Evolutionary conservation across 2,888 invertebrate genomes (phyloP).

Genomic region (Zygothrica quintamaculata): DNA sequence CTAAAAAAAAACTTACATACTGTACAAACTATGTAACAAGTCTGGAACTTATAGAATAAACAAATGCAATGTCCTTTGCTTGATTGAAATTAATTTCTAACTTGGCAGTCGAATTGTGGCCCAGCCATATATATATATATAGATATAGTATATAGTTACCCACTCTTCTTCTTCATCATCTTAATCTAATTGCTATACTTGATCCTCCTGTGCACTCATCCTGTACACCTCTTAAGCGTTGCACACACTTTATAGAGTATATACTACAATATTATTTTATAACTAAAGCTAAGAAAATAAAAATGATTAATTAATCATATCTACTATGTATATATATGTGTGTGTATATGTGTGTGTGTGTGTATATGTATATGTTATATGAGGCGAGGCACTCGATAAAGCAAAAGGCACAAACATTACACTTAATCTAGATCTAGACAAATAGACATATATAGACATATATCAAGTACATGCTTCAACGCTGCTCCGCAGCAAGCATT

Average conservation of each 20-base stretch:
- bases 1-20: slow-evolving; percentile 65
- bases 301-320: slow-evolving; percentile 28
- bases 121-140: slow-evolving; percentile 72
- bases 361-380: slow-evolving; percentile 28
- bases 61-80: slow-evolving; percentile 65
- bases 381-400: slow-evolving; percentile 70
- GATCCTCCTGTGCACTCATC: slow-evolving; percentile 1
- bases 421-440: slow-evolving; percentile 64
- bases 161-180: too few relatives aligned
- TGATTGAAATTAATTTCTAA: slow-evolving; percentile 47
- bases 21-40: slow-evolving; percentile 75
- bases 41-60: slow-evolving; percentile 67
- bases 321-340: slow-evolving; percentile 21
- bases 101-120: slow-evolving; percentile 78
- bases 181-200: slow-evolving; percentile 30
- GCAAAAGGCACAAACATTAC: slow-evolving; percentile 74
- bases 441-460: slow-evolving; percentile 53
- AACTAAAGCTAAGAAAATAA: slow-evolving; percentile 29
- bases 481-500: slow-evolving; percentile 47
- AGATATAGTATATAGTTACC: too few relatives aligned
- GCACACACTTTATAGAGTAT: slow-evolving; percentile 23
- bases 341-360: slow-evolving; percentile 25
- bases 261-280: slow-evolving; percentile 5
- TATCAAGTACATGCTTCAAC: slow-evolving; percentile 69
- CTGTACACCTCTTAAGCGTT: slow-evolving; percentile 6